A percentile compares a stretch with the other conserved stretches of the same genome.
These are phyloP conservation scores for Pristionchus fissidentatus DNA, from an alignment of 2,888 invertebrate genomes.

Conservation along the genomic window DNA sequence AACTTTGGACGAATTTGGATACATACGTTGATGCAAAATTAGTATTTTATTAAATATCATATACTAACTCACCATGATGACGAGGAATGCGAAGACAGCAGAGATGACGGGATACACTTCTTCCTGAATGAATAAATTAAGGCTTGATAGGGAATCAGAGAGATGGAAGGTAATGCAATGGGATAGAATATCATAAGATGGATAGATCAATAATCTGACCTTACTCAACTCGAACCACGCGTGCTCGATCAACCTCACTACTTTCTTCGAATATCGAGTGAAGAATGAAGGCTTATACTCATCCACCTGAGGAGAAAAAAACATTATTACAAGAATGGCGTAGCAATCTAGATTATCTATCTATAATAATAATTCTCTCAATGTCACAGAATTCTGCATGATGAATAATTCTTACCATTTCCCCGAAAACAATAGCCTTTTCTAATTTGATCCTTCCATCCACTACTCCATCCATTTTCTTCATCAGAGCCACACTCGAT, in stretches of 20 bases:
- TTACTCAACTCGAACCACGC: conserved; percentile 71
- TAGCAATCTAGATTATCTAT: no score
- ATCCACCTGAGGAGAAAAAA: conserved; percentile 55
- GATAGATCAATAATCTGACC: conserved; percentile 8
- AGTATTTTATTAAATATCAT: conserved; percentile 2
- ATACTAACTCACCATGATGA: conserved; percentile 59
- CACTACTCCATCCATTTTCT: conserved; percentile 44
- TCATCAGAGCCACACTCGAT: conserved; percentile 16
- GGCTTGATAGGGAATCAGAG: background rate
- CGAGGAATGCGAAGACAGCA: conserved; percentile 59
- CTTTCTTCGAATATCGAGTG: conserved; percentile 61
- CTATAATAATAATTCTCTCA: no score
- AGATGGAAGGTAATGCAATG: no score
- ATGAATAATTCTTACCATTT: conserved; percentile 41
- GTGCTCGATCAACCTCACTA: conserved; percentile 66
- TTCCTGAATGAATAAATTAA: conserved; percentile 54
- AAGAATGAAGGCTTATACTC: conserved; percentile 68
- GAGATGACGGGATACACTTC: conserved; percentile 72
- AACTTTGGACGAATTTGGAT: background rate
- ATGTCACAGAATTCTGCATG: background rate
- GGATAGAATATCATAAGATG: background rate
- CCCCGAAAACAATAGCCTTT: conserved; percentile 18
- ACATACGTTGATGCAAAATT: background rate
- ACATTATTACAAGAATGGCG: background rate
- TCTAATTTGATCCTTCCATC: conserved; percentile 46